Conservation (phyloP, 2,888 invertebrate genomes). For the Phaonia tiefii region DNA sequence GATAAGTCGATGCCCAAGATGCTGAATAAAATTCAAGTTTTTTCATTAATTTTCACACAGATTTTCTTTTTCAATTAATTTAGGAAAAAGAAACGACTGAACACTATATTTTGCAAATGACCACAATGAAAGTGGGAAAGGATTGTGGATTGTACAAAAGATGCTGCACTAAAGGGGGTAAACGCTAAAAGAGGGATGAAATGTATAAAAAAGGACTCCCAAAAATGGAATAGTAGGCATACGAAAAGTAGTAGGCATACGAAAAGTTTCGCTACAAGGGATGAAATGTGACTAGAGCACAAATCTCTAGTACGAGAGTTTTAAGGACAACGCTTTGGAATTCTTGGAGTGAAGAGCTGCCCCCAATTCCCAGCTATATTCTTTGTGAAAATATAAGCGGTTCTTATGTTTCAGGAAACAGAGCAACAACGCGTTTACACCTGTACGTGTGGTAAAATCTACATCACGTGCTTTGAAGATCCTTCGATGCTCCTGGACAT, state of each 20-base stretch:
- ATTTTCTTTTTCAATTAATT: slow-evolving; percentile 39
- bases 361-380: no score
- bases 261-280: slow-evolving; percentile 23
- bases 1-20: slow-evolving; percentile 37
- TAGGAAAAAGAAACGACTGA: slow-evolving; percentile 49
- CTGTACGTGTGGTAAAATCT: slow-evolving; percentile 49
- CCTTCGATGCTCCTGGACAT: no score
- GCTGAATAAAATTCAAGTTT: slow-evolving; percentile 36
- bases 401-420: no score
- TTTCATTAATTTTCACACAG: slow-evolving; percentile 55
- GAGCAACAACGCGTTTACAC: slow-evolving; percentile 46
- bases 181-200: slow-evolving; percentile 3
- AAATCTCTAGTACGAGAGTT: slow-evolving; percentile 51
- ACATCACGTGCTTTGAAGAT: no score
- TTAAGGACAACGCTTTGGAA: not conserved
- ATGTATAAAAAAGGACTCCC: slow-evolving; percentile 3
- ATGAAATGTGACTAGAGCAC: slow-evolving; percentile 1
- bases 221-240: not conserved
- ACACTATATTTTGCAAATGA: slow-evolving; percentile 43
- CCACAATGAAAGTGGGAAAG: slow-evolving; percentile 31
- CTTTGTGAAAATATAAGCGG: no score
- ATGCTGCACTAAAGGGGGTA: slow-evolving; percentile 28
- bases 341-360: no score
- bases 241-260: not conserved
- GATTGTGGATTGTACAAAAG: slow-evolving; percentile 37